Percentiles rank a stretch among this genome's conserved stretches.
Conservation (phyloP, 2,888 invertebrate species). For the Beris morrisii region DNA sequence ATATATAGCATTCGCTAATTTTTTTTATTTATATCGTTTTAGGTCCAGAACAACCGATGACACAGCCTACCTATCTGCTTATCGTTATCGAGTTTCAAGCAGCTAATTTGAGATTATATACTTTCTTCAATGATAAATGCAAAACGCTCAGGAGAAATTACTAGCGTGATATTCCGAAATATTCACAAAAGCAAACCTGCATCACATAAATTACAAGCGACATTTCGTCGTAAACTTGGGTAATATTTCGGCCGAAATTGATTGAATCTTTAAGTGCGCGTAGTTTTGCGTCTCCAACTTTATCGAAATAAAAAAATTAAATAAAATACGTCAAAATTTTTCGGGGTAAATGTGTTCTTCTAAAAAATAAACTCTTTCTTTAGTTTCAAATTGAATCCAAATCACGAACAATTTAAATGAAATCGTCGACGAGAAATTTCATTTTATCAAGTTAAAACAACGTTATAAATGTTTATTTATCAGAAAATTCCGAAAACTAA, state of each 20-base stretch:
- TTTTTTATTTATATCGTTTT: constrained; percentile 6
- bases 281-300: neutral
- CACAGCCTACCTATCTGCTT: constrained; percentile 7
- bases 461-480: neutral
- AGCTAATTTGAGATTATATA: constrained; percentile 11
- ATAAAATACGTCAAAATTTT: constrained; percentile 14
- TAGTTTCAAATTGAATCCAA: neutral
- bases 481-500: constrained; percentile 17
- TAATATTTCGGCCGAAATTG: neutral
- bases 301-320: constrained; percentile 14
- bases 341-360: neutral
- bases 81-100: constrained; percentile 10
- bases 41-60: constrained; percentile 16
- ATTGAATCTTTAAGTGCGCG: constrained; percentile 12
- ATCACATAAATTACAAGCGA: no score
- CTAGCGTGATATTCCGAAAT: neutral
- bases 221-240: constrained; percentile 13
- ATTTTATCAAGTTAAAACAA: constrained; percentile 21
- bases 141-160: neutral
- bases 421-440: constrained; percentile 18
- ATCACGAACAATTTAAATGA: constrained; percentile 21
- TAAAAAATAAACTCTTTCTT: constrained; percentile 3
- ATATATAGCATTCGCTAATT: neutral
- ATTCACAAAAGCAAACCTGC: no score
- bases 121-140: neutral